These are phyloP conservation scores for Ophion ellenae DNA, from an alignment of 2,888 invertebrate genomes.

Conservation along the genomic window DNA sequence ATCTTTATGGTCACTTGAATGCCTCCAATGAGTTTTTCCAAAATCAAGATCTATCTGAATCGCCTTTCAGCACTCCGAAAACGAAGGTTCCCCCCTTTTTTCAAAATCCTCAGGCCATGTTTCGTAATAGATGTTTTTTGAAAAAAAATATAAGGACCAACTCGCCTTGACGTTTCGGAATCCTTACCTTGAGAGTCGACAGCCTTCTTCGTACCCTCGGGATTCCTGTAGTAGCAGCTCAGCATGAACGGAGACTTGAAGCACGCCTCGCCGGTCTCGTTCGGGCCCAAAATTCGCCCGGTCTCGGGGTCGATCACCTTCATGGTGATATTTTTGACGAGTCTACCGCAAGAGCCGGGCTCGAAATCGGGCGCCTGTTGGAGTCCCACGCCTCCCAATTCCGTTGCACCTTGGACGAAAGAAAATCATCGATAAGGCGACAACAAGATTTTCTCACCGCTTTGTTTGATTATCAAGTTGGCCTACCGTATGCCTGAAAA, in stretches of 20 bases:
- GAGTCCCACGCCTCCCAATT: conserved; percentile 67
- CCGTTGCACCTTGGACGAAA: conserved; percentile 74
- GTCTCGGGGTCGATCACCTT: conserved; percentile 73
- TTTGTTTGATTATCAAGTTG: background rate
- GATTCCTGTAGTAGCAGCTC: conserved; percentile 70
- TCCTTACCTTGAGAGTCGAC: conserved; percentile 71
- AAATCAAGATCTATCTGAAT: too few species aligned
- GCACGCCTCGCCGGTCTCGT: conserved; percentile 72
- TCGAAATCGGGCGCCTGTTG: conserved; percentile 60
- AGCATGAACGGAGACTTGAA: conserved; percentile 68
- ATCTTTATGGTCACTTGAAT: too few species aligned
- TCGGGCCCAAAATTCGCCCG: conserved; percentile 70
- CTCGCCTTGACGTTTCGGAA: background rate
- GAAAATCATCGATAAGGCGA: background rate
- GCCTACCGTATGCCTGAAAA: conserved; percentile 71
- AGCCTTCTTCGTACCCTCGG: conserved; percentile 66
- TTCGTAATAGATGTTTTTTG: background rate
- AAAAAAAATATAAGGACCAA: background rate
- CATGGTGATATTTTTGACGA: conserved; percentile 65
- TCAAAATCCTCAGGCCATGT: too few species aligned
- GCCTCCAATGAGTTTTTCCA: too few species aligned
- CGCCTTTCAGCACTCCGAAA: too few species aligned
- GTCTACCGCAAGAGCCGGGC: conserved; percentile 73
- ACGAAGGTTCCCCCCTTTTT: too few species aligned
- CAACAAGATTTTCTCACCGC: background rate